Evolutionary conservation across 2,797 vertebrate species (phyloP).

Genomic region (Moxostoma hubbsi): DNA sequence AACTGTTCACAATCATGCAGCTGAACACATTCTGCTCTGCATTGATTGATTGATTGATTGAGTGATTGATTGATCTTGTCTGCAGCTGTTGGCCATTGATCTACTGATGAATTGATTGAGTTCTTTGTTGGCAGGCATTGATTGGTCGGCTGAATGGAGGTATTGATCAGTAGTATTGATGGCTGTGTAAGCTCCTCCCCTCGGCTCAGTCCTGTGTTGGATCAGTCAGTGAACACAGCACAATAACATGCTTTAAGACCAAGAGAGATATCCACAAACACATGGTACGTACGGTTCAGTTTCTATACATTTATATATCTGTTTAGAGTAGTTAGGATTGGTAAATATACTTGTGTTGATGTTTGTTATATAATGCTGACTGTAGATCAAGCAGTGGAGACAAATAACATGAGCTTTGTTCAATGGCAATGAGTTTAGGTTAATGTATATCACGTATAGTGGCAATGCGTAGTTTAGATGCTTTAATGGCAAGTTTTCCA

Average conservation of each 20-base stretch:
- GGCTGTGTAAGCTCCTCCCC: background rate
- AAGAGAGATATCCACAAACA: background rate
- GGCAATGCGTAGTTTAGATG: too few relatives aligned
- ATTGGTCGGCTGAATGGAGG: constrained; percentile 34
- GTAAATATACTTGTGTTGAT: background rate
- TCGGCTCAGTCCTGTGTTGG: background rate
- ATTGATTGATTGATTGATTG: constrained; percentile 20
- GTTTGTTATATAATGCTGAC: background rate
- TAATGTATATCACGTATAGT: too few relatives aligned
- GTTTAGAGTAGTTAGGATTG: background rate
- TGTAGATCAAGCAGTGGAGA: background rate
- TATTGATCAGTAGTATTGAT: constrained; percentile 37
- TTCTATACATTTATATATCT: background rate
- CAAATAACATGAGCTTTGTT: too few relatives aligned
- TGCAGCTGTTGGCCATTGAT: constrained; percentile 25
- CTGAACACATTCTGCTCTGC: background rate
- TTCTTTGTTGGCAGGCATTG: constrained; percentile 44
- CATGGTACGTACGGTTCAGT: constrained; percentile 5
- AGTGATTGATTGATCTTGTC: constrained; percentile 27
- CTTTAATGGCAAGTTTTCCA: too few relatives aligned
- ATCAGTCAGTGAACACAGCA: background rate
- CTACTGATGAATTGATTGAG: constrained; percentile 42
- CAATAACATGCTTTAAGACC: background rate
- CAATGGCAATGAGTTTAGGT: too few relatives aligned
- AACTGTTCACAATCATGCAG: background rate